These are phyloP conservation scores for Lasaia peninsularis DNA, from an alignment of 1,140 invertebrate genomes.

Conservation along the genomic window DNA sequence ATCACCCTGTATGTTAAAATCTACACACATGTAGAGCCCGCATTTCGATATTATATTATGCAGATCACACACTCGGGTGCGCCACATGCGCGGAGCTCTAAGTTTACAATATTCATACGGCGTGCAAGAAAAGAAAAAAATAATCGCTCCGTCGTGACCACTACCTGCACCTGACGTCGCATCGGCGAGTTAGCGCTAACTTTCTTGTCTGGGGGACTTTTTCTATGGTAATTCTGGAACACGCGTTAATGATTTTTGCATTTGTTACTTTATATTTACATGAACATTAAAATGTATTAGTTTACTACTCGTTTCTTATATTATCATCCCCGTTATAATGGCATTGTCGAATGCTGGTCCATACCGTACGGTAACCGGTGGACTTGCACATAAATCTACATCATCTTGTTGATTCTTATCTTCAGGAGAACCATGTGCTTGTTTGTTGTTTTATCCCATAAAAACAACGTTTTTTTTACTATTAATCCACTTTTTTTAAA, in stretches of 20 bases:
- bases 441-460: too few species aligned
- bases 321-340: too few species aligned
- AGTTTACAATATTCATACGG: conserved; percentile 16
- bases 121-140: conserved; percentile 10
- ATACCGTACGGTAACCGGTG: too few species aligned
- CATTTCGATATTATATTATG: background rate
- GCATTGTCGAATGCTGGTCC: too few species aligned
- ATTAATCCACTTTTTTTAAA: too few species aligned
- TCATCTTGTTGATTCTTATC: too few species aligned
- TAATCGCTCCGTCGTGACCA: conserved; percentile 6
- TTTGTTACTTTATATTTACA: conserved; percentile 5
- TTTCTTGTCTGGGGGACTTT: conserved; percentile 2
- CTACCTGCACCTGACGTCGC: conserved; percentile 15
- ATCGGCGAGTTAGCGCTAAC: conserved; percentile 12
- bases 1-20: background rate
- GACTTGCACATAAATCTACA: too few species aligned
- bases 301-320: too few species aligned
- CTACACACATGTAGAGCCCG: background rate
- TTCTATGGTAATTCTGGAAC: background rate
- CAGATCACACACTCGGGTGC: background rate
- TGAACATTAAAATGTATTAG: too few species aligned
- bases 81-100: background rate
- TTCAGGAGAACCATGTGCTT: too few species aligned
- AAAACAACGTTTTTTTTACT: too few species aligned
- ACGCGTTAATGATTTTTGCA: background rate